Evolutionary conservation across 2,797 vertebrate genomes (phyloP), one percentile per base, ranked within the genome.

Genomic region (Sciurus vulgaris): DNA sequence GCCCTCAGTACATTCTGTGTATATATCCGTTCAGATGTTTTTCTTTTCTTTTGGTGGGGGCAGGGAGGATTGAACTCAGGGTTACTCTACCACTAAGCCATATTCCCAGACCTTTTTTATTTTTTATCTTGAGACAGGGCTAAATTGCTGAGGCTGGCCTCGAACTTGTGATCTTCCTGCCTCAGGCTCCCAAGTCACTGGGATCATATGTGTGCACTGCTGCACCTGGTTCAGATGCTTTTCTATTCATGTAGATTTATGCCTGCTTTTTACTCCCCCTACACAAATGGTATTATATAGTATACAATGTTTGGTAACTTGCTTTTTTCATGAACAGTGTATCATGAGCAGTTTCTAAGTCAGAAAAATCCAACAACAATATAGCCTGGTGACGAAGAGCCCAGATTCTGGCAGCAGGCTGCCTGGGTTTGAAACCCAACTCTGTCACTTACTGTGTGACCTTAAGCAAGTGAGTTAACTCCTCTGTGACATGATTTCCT

Each of bases 301-400:
- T 14, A 90, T 26, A 85, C 2, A 49, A 18, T 10, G 26, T 51
- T 88, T 79, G 30, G 35, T 93, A 63, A 56, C 20, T 72, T 82
- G 49, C 9, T 76, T 44, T 79, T 93, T 77, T 72, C 38, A 77
- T 15, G n/a, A 84, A 77, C 44, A 76, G 24, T 49, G 13, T 93
- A 70, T 90, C 89, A 79, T 49, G 72, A 76, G 69, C 84, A 73
- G 86, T 90, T 92, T 91, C 86, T 14, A 90, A 72, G 47, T 11
- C 56, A 59, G 77, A 28, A 59, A 74, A 51, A 67, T 90, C 63
- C 72, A 63, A 82, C 7, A 33, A 76, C 67, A 69, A 17, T 67
- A 3, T n/a, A 49, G 35, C 38, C 33, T 11, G 14, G 22, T 67
- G 35, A 72, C 41, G 73, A 54, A 77, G 79, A 67, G 41, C 54